Evolutionary conservation across 2,888 invertebrate species (phyloP).

Genomic region (Andrena trimmerana): DNA sequence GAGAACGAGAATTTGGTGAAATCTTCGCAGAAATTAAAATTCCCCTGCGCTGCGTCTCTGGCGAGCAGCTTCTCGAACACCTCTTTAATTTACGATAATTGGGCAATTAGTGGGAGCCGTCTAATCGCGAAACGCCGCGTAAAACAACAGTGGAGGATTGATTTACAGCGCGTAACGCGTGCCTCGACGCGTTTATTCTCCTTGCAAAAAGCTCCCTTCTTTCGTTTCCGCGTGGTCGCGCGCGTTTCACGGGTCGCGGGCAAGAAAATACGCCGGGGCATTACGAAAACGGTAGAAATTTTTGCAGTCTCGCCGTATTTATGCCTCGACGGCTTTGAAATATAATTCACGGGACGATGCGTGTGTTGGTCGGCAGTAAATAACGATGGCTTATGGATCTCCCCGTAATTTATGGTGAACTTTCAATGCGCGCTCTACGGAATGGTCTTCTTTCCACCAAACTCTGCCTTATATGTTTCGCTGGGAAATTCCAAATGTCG

Average conservation of each 20-base stretch:
- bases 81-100: constrained; percentile 46
- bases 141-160: constrained; percentile 35
- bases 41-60: constrained; percentile 5
- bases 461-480: background rate
- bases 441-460: constrained; percentile 7
- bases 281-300: constrained; percentile 21
- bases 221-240: background rate
- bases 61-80: constrained; percentile 18
- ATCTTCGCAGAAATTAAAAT: constrained; percentile 36
- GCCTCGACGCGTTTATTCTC: background rate
- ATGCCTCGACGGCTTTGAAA: constrained; percentile 37
- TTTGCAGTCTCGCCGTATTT: constrained; percentile 35
- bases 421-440: constrained; percentile 11
- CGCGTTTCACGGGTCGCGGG: background rate
- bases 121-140: constrained; percentile 35
- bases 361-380: constrained; percentile 30
- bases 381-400: constrained; percentile 44
- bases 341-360: constrained; percentile 36
- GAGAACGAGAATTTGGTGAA: background rate
- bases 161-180: constrained; percentile 32
- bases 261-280: background rate
- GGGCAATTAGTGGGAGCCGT: constrained; percentile 33
- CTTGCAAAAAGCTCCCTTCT: background rate
- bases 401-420: constrained; percentile 31
- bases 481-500: background rate